Percentiles rank a stretch among this genome's conserved stretches.
Conservation (phyloP, 2,797 vertebrate genomes). For the Gouania willdenowi region DNA sequence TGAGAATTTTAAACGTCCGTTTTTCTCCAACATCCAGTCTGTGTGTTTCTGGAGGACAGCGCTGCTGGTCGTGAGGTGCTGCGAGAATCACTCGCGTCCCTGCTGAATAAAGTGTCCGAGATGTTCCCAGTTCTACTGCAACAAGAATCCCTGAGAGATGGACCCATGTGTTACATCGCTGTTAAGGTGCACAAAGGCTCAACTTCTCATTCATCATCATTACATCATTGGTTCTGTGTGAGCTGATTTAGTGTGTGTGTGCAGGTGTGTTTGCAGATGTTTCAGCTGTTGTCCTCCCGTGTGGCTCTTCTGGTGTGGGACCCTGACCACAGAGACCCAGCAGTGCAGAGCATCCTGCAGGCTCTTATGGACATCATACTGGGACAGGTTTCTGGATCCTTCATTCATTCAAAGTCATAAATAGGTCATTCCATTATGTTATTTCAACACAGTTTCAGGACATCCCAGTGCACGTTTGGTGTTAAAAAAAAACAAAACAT, state of each 20-base stretch:
- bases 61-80: slow-evolving; percentile 71
- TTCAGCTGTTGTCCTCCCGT: slow-evolving; percentile 73
- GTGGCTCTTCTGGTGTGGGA: slow-evolving; percentile 75
- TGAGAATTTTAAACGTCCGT: neutral
- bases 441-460: too few species aligned
- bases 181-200: slow-evolving; percentile 73
- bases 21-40: slow-evolving; percentile 58
- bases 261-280: slow-evolving; percentile 85
- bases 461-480: too few species aligned
- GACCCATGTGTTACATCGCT: slow-evolving; percentile 66
- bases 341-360: slow-evolving; percentile 74
- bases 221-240: neutral
- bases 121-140: slow-evolving; percentile 64
- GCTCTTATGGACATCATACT: slow-evolving; percentile 75
- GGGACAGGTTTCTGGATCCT: slow-evolving; percentile 70
- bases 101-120: slow-evolving; percentile 71
- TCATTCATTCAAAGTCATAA: neutral
- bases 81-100: slow-evolving; percentile 37
- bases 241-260: slow-evolving; percentile 12
- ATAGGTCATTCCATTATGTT: neutral
- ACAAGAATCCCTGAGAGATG: slow-evolving; percentile 48
- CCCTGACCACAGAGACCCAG: neutral
- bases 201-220: neutral
- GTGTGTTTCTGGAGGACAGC: slow-evolving; percentile 85
- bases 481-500: too few species aligned